Base-by-base conservation (phyloP, 2,888 invertebrate species). In the Synergus laeviventris region DNA sequence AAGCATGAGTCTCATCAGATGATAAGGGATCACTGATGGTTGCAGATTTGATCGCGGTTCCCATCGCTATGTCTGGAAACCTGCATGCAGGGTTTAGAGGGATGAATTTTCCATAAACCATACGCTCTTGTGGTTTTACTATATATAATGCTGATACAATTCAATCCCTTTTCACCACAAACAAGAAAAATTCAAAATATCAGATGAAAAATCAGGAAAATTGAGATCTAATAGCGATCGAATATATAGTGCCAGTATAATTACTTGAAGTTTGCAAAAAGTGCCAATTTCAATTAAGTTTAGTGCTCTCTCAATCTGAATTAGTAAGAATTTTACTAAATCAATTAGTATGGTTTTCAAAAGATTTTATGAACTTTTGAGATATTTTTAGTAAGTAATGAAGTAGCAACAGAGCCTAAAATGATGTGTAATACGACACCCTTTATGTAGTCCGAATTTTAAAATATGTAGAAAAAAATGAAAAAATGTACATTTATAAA, bases 11-110 rank as follows among this genome's bases (percentile, higher is more conserved):
- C 66, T 66, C 16, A 42, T 38, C 66, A 42, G 21, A 42, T 66
- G 42, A 66, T 66, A 66, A 66, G 66, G 8, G 66, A 24, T 42
- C 42, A 45, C 66, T 66, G 21, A 66, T 45, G 66, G 24, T 66
- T 66, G 42, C 21, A 12, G 24, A 66, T 66, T 18, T 21, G n/a
- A 64, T 64, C 21, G 21, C 8, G 39, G 38, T 64, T 66, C 21
- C 42, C 24, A 45, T 42, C 21, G 18, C 42, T 21, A 64, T 42
- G 21, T 21, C 42, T 21, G 24, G 42, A 16, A 31, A 24, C 16
- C 45, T 16, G 42, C 45, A 45, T 45, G 49, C 9, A n/a, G 49
- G 8, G 64, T 45, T n/a, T 18, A 5, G n/a, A 14, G 64, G n/a
- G 39, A 14, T 39, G 64, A 21, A 64, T 64, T 45, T 45, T 45